Evolutionary conservation across 2,888 invertebrate genomes (phyloP), one percentile per base, ranked within the genome.

Genomic region (Liopterus haemorrhoidalis): DNA sequence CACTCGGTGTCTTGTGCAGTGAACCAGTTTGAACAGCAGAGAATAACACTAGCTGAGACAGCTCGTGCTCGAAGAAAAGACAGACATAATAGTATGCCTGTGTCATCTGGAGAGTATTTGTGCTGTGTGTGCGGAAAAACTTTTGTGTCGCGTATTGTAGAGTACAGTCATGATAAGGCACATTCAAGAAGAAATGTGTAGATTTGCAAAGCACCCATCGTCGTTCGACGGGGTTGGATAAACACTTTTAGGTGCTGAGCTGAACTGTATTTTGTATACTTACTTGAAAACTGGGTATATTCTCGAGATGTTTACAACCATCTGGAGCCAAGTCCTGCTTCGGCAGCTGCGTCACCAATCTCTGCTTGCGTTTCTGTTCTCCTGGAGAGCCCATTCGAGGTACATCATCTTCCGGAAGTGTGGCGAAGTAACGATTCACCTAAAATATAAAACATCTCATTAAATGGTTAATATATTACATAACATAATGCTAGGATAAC

Each of bases 351-450:
- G 79, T 74, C 52, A 90, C 83, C 59, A 97, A 72, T 62, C 90
- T 86, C 57, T 82, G 79, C 61, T 85, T 85, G 37, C 91, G 73
- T 65, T 84, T 78, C 53, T 81, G 78, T 66, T 90, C 90, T 3
- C 91, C 92, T 30, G 79, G 74, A n/a, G 83, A 78, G 50, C 84
- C 85, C 41, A 68, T 53, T 56, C 66, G 65, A 24, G 69, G 69
- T 51, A 72, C 67, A 76, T 89, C 78, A 61, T 88, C 85, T 35
- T 82, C 79, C 48, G 89, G 89, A 61, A 96, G 74, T 65, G 88
- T 82, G 49, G 87, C 79, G 78, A 95, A 96, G 70, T 90, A 97
- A 54, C 92, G 84, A 63, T 93, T 92, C 50, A 91, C 82, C 92
- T 93, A 73, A 15, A 73, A 64, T 40, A 52, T 53, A 45, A 49